Evolutionary conservation across 1,140 invertebrate species (phyloP), one percentile per base, ranked within the genome.

Genomic region (Teleopsis dalmanni): DNA sequence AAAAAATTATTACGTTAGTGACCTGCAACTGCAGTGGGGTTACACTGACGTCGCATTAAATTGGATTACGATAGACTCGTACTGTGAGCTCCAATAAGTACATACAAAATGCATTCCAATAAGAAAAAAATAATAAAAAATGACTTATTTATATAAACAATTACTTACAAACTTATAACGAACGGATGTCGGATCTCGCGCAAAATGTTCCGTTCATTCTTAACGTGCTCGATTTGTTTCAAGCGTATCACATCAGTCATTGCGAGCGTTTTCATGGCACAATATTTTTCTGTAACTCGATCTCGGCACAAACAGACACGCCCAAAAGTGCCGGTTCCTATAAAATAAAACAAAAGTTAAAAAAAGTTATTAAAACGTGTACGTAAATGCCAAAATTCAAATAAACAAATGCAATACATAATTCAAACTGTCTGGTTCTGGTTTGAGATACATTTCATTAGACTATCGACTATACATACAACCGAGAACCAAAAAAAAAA

Each of bases 321-420:
- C 8, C 92, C 93, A 73, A 96, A 95, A 19, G 91, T 95, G 41
- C 92, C 92, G 8, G 92, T 95, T 47, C 92, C 92, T 95, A 73
- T 22, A 77, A 79, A 68, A 26, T 18, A 38, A 33, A 44, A 38
- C 8, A 13, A 10, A 27, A 19, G 23, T 19, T 7, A 29, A 37
- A 27, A 37, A 1, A 34, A 10, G 27, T 23, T 14, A 33, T 33
- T 44, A 44, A 21, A 35, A 35, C 19, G 6, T 18, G 8, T 35
- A 16, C 33, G 0, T 10, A 10, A 33, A 33, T n/a, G 3, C 26
- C 22, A 22, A 21, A 23, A 31, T 16, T 29, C 2, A 13, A 14
- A 25, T 16, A 45, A 34, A 35, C 9, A 16, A 33, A 22, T n/a
- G n/a, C n/a, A n/a, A n/a, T n/a, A n/a, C n/a, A n/a, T n/a, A n/a